A percentile compares a stretch with the other conserved stretches of the same genome.
phyloP scores from a whole-genome alignment of 2,113 vertebrate genomes.

The Paralichthys olivaceus region DNA sequence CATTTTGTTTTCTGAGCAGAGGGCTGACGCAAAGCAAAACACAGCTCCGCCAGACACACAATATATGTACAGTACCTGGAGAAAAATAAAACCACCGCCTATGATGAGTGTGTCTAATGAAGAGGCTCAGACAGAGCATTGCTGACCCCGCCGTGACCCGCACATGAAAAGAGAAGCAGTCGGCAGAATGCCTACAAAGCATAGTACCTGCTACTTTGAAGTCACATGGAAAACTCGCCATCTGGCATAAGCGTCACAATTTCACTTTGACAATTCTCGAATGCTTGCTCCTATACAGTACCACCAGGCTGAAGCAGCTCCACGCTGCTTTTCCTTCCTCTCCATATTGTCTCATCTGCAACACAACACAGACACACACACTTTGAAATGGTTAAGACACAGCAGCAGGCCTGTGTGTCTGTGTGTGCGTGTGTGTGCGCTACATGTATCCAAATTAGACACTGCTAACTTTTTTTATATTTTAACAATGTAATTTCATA shows the following conservation, averaged over 20 bases:
- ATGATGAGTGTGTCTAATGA: conserved; percentile 73
- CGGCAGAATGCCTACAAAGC: conserved; percentile 76
- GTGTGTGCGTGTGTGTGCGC: too few relatives aligned
- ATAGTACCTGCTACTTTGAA: conserved; percentile 70
- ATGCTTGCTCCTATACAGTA: conserved; percentile 46
- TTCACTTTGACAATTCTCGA: conserved; percentile 66
- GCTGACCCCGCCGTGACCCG: conserved; percentile 56
- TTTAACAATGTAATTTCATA: too few relatives aligned
- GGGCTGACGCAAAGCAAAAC: conserved; percentile 47
- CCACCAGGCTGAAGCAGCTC: conserved; percentile 10
- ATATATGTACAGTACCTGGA: conserved; percentile 49
- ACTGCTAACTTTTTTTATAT: too few relatives aligned
- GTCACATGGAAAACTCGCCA: conserved; percentile 69
- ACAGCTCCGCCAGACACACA: conserved; percentile 51
- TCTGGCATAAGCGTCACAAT: conserved; percentile 70
- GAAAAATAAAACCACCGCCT: conserved; percentile 67
- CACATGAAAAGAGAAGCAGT: conserved; percentile 71
- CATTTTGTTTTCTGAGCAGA: conserved; percentile 49
- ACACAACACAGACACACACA: neutral
- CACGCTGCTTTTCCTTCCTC: neutral
- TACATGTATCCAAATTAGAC: too few relatives aligned
- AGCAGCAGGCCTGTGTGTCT: too few relatives aligned
- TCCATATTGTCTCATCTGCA: conserved; percentile 16
- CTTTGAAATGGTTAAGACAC: too few relatives aligned
- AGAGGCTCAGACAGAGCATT: conserved; percentile 65